Evolutionary conservation across 2,888 invertebrate genomes (phyloP), one percentile per base, ranked within the genome.

Genomic region (Galeopsomyia nigrocyanea): DNA sequence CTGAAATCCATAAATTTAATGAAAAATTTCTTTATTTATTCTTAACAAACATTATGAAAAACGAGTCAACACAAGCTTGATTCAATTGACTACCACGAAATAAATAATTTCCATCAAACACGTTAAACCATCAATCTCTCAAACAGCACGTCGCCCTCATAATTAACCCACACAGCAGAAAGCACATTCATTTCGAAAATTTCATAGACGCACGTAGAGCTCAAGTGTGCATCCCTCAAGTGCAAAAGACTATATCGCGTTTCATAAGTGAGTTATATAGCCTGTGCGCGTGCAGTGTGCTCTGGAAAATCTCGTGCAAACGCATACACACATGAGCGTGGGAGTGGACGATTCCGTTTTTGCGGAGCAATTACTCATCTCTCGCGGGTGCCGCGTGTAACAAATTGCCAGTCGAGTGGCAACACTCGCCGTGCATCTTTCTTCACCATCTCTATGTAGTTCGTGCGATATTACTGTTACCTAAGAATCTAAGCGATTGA

Each of bases 381-480:
- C 7, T n/a, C 82, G 81, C 82, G 82, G 80, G 81, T 81, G 16
- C 16, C 31, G 83, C 82, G 79, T 78, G 82, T 84, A 86, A 86
- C 86, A 85, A 86, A 86, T 86, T 82, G 85, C 84, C 83, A 83
- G 84, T 84, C 85, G 83, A 85, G 84, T 84, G 85, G 83, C 82
- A 84, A 84, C 85, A 79, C 77, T 78, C 80, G 77, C 80, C 77
- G 77, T 76, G 31, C 39, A 31, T 3, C 39, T 39, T 39, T 10
- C 39, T 39, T 39, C 39, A 39, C 5, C 7, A 3, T 39, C 39
- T 3, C 39, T 39, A 3, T 39, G 10, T 10, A 2, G 71, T 74
- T 61, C 61, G 67, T 60, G 55, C 50, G 63, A 67, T 76, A 75
- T 62, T 66, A 68, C 61, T 31, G 77, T 81, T 79, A 78, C 77